Percentiles rank a stretch among this genome's conserved stretches.
Conservation (phyloP, 2,113 vertebrate genomes). For the Perca schrenkii region DNA sequence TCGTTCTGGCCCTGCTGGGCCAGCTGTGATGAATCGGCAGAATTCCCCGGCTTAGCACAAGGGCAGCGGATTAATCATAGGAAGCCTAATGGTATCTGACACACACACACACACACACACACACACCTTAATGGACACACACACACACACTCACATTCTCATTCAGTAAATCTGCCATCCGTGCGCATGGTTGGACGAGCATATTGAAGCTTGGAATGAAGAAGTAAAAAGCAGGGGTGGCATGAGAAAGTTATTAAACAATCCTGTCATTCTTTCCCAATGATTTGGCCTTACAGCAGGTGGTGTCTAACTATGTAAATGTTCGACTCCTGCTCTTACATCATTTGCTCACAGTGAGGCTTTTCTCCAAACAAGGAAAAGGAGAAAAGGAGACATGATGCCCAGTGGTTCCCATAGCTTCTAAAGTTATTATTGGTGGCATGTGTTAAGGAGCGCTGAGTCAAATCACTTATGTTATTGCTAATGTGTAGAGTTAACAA, state of each 20-base stretch:
- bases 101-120: conserved; percentile 54
- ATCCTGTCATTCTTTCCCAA: conserved; percentile 61
- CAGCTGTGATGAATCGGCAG: conserved; percentile 85
- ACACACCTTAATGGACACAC: conserved; percentile 29
- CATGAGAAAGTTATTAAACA: conserved; percentile 58
- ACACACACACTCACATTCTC: conserved; percentile 30
- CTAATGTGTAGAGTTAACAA: conserved; percentile 29
- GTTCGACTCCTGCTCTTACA: conserved; percentile 48
- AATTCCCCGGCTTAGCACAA: conserved; percentile 78
- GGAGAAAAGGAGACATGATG: conserved; percentile 35
- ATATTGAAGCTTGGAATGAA: conserved; percentile 64
- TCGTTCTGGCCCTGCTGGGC: conserved; percentile 70
- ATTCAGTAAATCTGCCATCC: conserved; percentile 55
- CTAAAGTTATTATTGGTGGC: conserved; percentile 15
- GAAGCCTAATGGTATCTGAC: conserved; percentile 76
- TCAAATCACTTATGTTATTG: conserved; percentile 29
- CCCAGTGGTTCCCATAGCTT: background rate
- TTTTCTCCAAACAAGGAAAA: conserved; percentile 76
- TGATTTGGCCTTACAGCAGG: conserved; percentile 46
- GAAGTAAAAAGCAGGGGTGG: conserved; percentile 58
- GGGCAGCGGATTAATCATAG: conserved; percentile 78
- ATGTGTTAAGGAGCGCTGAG: background rate
- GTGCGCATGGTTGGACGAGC: conserved; percentile 50
- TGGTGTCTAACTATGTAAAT: conserved; percentile 52
- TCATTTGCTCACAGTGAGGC: conserved; percentile 30